phyloP scores from a whole-genome alignment of 2,113 vertebrate species.

The Gracilinanus agilis region DNA sequence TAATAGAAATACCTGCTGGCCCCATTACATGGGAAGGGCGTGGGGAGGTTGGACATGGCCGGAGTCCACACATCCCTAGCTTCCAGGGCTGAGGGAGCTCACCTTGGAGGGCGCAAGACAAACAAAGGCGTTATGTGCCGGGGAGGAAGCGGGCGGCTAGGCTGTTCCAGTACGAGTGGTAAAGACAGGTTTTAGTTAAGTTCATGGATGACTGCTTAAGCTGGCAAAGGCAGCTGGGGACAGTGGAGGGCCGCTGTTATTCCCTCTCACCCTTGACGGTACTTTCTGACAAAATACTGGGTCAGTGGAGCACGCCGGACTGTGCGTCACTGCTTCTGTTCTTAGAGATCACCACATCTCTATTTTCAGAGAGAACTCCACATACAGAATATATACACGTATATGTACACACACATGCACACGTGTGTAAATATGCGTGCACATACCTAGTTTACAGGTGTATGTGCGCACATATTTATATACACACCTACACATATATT shows the following conservation, averaged over 20 bases:
- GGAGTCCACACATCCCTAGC: not conserved
- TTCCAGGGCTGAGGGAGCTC: not conserved
- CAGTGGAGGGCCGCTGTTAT: not conserved
- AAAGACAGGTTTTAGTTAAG: not conserved
- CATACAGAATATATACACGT: not conserved
- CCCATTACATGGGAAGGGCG: not conserved
- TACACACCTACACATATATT: too few species aligned
- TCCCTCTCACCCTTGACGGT: not conserved
- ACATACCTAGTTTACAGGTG: too few species aligned
- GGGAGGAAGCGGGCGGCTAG: too few species aligned
- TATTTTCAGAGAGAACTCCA: not conserved
- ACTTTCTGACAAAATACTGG: not conserved
- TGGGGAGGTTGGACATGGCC: not conserved
- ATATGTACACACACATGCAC: too few species aligned
- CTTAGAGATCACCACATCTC: not conserved
- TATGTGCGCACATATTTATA: too few species aligned
- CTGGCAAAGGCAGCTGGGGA: not conserved
- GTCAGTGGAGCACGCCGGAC: not conserved
- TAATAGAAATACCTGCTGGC: not conserved
- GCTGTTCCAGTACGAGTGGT: too few species aligned
- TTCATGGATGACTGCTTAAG: not conserved
- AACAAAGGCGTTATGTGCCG: too few species aligned
- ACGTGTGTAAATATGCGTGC: too few species aligned
- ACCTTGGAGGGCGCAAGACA: not conserved
- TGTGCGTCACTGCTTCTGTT: not conserved